Evolutionary conservation across 2,797 vertebrate species (phyloP).

Genomic region (Chelon labrosus): DNA sequence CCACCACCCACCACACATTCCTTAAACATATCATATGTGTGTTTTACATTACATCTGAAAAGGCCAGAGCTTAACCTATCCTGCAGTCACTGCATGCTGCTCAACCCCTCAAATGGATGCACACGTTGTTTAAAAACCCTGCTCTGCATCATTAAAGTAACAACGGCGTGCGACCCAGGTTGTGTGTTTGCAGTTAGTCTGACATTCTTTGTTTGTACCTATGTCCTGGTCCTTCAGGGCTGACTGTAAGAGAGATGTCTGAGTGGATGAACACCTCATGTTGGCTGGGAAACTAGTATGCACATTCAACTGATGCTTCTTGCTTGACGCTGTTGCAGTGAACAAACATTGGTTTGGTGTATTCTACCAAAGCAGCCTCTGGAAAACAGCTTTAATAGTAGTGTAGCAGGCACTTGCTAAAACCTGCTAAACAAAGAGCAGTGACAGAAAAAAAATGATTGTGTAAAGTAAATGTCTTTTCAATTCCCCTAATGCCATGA

Average conservation of each 20-base stretch:
- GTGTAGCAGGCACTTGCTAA: slow-evolving; percentile 66
- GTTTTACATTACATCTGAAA: slow-evolving; percentile 82
- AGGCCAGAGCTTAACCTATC: slow-evolving; percentile 79
- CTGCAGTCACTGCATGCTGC: slow-evolving; percentile 45
- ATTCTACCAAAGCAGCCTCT: slow-evolving; percentile 72
- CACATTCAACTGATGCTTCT: slow-evolving; percentile 59
- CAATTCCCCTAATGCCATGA: slow-evolving; percentile 79
- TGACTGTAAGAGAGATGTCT: slow-evolving; percentile 50
- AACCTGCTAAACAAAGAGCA: slow-evolving; percentile 77
- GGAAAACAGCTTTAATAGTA: slow-evolving; percentile 72
- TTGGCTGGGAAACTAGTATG: slow-evolving; percentile 44
- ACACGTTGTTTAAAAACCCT: slow-evolving; percentile 50
- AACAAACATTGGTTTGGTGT: slow-evolving; percentile 73
- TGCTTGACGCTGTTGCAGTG: slow-evolving; percentile 55
- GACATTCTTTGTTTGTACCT: slow-evolving; percentile 53
- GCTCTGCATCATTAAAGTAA: slow-evolving; percentile 66
- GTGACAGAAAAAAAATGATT: slow-evolving; percentile 72
- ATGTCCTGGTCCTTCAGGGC: slow-evolving; percentile 55
- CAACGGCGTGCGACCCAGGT: slow-evolving; percentile 44
- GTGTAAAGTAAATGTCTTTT: slow-evolving; percentile 81
- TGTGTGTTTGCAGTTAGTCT: slow-evolving; percentile 58
- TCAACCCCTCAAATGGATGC: slow-evolving; percentile 37
- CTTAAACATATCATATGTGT: slow-evolving; percentile 75
- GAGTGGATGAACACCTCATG: slow-evolving; percentile 54
- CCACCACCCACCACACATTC: slow-evolving; percentile 75